Evolutionary conservation across 1,140 invertebrate genomes (phyloP).

Genomic region (Dolichoris vasculosae): DNA sequence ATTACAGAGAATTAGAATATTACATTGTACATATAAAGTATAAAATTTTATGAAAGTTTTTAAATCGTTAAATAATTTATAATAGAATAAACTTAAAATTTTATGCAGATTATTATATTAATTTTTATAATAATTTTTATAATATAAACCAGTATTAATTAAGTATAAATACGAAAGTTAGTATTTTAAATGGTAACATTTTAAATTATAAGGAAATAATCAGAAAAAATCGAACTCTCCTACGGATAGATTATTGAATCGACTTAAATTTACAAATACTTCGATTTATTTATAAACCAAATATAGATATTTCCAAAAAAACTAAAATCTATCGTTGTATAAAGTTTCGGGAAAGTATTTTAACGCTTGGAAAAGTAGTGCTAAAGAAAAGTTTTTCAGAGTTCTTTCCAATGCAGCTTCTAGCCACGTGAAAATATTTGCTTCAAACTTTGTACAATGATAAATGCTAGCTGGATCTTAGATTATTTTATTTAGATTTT

Average conservation of each 20-base stretch:
- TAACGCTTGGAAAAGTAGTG: not conserved
- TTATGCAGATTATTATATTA: too few species aligned
- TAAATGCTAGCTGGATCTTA: not conserved
- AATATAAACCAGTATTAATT: too few species aligned
- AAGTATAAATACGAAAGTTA: too few species aligned
- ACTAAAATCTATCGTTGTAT: not conserved
- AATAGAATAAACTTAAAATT: too few species aligned
- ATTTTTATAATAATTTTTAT: too few species aligned
- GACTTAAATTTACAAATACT: not conserved
- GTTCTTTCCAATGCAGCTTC: not conserved
- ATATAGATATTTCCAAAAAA: not conserved
- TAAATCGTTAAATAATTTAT: too few species aligned
- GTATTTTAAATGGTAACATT: too few species aligned
- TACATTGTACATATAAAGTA: too few species aligned
- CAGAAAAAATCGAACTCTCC: too few species aligned
- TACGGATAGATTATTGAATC: not conserved
- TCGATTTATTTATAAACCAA: not conserved
- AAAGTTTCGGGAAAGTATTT: not conserved
- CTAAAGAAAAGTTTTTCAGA: not conserved
- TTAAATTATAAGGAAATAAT: too few species aligned
- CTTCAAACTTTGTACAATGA: not conserved
- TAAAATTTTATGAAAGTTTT: too few species aligned
- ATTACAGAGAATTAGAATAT: too few species aligned
- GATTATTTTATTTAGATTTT: not conserved
- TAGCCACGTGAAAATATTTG: not conserved